These are phyloP conservation scores for Caenorhabditis drosophilae DNA, from an alignment of 2,888 invertebrate species.

Conservation along the genomic window DNA sequence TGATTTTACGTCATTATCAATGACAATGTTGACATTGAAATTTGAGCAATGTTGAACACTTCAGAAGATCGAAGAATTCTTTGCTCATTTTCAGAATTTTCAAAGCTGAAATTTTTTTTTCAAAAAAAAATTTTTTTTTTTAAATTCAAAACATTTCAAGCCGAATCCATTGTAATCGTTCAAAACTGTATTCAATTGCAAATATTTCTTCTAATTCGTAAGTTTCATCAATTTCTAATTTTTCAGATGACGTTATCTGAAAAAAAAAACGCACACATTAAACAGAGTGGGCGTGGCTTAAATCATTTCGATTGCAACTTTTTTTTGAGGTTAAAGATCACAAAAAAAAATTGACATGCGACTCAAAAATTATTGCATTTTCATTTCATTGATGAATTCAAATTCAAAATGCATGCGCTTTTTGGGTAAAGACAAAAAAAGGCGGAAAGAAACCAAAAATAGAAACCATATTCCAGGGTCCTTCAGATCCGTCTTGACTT, in stretches of 20 bases:
- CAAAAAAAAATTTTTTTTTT: not conserved
- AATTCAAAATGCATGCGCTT: too few species aligned
- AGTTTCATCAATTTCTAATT: slow-evolving; percentile 7
- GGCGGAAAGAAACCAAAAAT: too few species aligned
- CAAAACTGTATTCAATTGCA: slow-evolving; percentile 28
- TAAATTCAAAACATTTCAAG: slow-evolving; percentile 13
- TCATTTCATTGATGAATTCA: too few species aligned
- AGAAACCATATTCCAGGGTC: slow-evolving; percentile 59
- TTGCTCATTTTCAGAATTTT: slow-evolving; percentile 9
- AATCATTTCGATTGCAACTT: not conserved
- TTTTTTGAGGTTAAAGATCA: too few species aligned
- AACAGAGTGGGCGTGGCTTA: too few species aligned
- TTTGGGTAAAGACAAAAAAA: too few species aligned
- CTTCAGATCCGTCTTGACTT: slow-evolving; percentile 44
- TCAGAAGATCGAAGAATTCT: slow-evolving; percentile 13
- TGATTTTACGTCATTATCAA: too few species aligned
- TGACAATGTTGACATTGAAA: slow-evolving; percentile 3
- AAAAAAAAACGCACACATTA: not conserved
- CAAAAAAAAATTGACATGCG: too few species aligned
- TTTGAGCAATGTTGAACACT: slow-evolving; percentile 24
- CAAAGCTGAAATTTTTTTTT: slow-evolving; percentile 16
- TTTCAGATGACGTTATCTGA: slow-evolving; percentile 24
- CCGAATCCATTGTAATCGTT: slow-evolving; percentile 26
- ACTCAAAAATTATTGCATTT: too few species aligned
- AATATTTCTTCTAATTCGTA: slow-evolving; percentile 21